Evolutionary conservation across 2,797 vertebrate genomes (phyloP).

Genomic region (Apodemus agrarius): DNA sequence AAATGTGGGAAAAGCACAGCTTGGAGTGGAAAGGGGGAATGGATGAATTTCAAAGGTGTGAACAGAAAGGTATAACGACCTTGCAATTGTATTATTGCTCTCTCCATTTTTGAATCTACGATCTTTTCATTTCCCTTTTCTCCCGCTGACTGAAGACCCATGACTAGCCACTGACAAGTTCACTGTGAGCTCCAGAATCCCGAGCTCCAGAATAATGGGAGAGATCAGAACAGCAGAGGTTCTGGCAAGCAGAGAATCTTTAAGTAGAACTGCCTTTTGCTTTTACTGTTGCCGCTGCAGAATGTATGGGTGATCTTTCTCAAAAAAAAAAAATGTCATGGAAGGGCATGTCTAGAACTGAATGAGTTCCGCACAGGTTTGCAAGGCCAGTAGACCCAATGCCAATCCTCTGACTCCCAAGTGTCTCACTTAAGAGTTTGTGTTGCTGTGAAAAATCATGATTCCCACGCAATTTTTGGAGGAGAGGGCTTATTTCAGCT

Average conservation of each 20-base stretch:
- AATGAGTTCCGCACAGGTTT: rapidly evolving
- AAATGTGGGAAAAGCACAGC: background rate
- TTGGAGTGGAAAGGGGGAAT: background rate
- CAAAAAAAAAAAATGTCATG: no score
- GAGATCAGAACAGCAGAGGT: background rate
- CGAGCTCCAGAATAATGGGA: background rate
- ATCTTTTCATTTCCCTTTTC: no score
- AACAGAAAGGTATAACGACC: background rate
- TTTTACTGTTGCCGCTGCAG: background rate
- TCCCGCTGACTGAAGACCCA: background rate
- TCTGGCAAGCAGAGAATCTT: rapidly evolving
- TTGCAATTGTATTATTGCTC: rapidly evolving
- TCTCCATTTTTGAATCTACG: background rate
- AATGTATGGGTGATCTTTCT: background rate
- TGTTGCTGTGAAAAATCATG: background rate
- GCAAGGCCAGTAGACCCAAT: rapidly evolving
- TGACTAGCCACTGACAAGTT: background rate
- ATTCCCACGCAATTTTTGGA: background rate
- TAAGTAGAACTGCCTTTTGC: background rate
- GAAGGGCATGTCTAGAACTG: rapidly evolving
- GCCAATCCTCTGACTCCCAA: background rate
- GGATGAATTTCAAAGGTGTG: no score
- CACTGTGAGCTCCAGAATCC: rapidly evolving
- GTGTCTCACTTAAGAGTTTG: background rate
- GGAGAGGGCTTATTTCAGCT: background rate